phyloP scores from a whole-genome alignment of 2,888 invertebrate genomes.

The Lasius fuliginosus region DNA sequence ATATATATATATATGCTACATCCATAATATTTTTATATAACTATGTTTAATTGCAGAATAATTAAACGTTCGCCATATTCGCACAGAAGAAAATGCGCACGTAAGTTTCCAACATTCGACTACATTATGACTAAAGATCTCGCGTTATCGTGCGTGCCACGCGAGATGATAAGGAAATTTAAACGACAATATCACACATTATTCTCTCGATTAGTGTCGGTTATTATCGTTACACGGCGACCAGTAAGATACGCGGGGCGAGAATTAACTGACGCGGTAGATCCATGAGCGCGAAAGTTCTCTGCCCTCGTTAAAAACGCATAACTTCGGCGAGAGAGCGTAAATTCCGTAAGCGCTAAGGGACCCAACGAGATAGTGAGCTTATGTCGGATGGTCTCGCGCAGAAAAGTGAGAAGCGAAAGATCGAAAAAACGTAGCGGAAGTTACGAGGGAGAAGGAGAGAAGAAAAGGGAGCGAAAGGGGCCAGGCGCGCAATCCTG shows the following conservation, averaged over 20 bases:
- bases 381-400: conserved; percentile 51
- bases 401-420: conserved; percentile 53
- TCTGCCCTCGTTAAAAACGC: conserved; percentile 73
- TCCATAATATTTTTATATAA: neutral
- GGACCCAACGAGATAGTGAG: conserved; percentile 65
- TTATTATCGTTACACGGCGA: conserved; percentile 57
- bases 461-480: conserved; percentile 21
- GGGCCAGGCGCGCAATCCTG: conserved; percentile 72
- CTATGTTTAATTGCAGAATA: neutral
- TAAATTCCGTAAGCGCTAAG: conserved; percentile 67
- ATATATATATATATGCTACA: no score
- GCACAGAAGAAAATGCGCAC: neutral
- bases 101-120: neutral
- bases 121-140: neutral
- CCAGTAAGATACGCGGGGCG: neutral
- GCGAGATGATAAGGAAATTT: conserved; percentile 19
- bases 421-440: conserved; percentile 61
- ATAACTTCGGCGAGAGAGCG: conserved; percentile 67
- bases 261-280: conserved; percentile 34
- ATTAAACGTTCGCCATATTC: neutral
- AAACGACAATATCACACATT: neutral
- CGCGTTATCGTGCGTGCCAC: neutral
- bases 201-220: conserved; percentile 38
- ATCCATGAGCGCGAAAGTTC: conserved; percentile 37
- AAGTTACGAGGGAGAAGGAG: conserved; percentile 42